These are phyloP conservation scores for Belonocnema kinseyi DNA, from an alignment of 1,140 invertebrate genomes.

Conservation along the genomic window DNA sequence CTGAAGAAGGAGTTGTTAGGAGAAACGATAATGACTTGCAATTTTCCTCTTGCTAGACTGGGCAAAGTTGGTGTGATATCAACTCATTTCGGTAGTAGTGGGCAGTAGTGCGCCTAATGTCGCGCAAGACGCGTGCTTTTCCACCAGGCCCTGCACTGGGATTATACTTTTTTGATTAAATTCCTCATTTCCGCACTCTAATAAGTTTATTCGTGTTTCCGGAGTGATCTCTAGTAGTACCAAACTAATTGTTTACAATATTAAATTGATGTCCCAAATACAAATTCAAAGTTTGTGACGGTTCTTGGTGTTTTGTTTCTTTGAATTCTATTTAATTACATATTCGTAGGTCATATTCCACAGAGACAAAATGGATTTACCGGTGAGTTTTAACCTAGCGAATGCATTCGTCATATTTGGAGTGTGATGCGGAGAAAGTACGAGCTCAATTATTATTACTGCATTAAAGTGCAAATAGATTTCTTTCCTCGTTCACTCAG, in stretches of 20 bases:
- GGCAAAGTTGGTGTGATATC: too few species aligned
- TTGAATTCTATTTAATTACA: too few species aligned
- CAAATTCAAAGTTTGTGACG: too few species aligned
- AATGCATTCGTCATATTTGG: too few species aligned
- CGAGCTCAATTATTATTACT: not conserved
- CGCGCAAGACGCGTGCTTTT: constrained; percentile 1
- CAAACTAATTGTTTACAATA: too few species aligned
- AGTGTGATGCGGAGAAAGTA: not conserved
- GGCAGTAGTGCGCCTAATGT: constrained; percentile 1
- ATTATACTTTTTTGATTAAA: too few species aligned
- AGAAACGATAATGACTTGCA: constrained; percentile 49
- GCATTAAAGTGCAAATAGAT: not conserved
- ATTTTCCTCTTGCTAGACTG: not conserved
- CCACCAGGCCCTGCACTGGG: not conserved
- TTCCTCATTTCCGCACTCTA: too few species aligned
- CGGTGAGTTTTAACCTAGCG: constrained; percentile 41
- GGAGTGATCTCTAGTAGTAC: too few species aligned
- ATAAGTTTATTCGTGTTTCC: too few species aligned
- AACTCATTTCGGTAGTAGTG: not conserved
- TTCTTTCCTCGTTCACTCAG: not conserved
- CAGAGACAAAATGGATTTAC: constrained; percentile 46
- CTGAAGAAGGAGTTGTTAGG: not conserved
- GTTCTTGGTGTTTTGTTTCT: too few species aligned
- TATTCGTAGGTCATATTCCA: not conserved
- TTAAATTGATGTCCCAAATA: too few species aligned